Percentiles rank a stretch among this genome's conserved stretches.
Evolutionary conservation across 2,888 invertebrate species (phyloP).

Genomic region (Drosophila kanekoi): DNA sequence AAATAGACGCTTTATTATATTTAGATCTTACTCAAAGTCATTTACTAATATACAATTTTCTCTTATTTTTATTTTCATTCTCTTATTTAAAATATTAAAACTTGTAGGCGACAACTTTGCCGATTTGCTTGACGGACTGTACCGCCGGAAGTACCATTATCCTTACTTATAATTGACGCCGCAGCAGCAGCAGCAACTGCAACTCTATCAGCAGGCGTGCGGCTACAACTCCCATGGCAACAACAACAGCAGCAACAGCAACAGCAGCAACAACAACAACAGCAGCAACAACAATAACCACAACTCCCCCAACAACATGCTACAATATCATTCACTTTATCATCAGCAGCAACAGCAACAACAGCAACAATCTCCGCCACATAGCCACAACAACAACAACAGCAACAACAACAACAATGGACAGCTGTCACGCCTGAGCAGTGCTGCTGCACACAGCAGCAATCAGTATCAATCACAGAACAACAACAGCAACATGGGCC

Average conservation of each 20-base stretch:
- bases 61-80: slow-evolving; percentile 18
- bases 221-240: slow-evolving; percentile 54
- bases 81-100: slow-evolving; percentile 25
- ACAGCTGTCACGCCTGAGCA: slow-evolving; percentile 43
- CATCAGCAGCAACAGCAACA: slow-evolving; percentile 42
- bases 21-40: background rate
- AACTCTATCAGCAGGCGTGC: slow-evolving; percentile 73
- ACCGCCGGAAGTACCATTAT: slow-evolving; percentile 85
- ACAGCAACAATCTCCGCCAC: slow-evolving; percentile 30
- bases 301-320: slow-evolving; percentile 35
- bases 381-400: slow-evolving; percentile 38
- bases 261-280: slow-evolving; percentile 34
- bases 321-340: slow-evolving; percentile 20
- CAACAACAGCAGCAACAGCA: slow-evolving; percentile 42
- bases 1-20: slow-evolving; percentile 34
- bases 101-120: slow-evolving; percentile 81
- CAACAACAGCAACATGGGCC: slow-evolving; percentile 14
- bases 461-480: slow-evolving; percentile 13
- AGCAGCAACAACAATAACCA: slow-evolving; percentile 40
- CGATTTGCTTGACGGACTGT: slow-evolving; percentile 84
- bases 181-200: slow-evolving; percentile 78
- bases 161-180: slow-evolving; percentile 85
- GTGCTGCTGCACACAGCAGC: slow-evolving; percentile 34
- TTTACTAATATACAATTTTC: slow-evolving; percentile 47
- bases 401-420: slow-evolving; percentile 35